A percentile compares a stretch with the other conserved stretches of the same genome.
phyloP scores from a whole-genome alignment of 92 coral and sea anemone genomes.

The Zoanthus gigantus region DNA sequence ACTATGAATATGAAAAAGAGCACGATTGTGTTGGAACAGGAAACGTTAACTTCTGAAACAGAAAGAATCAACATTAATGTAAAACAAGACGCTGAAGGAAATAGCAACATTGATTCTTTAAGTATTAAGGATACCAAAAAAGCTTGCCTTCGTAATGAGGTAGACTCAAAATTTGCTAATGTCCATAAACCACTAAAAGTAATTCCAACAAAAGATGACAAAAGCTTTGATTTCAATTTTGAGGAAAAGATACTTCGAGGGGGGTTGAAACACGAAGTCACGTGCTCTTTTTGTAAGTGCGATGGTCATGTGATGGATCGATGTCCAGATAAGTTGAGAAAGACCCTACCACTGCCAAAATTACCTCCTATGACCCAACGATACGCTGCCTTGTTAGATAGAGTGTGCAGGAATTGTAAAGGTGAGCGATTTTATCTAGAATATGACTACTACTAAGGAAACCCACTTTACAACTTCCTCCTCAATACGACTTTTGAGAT shows the following conservation, averaged over 20 bases:
- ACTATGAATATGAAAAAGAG: not conserved
- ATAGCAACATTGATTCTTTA: not conserved
- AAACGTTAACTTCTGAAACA: conserved; percentile 10
- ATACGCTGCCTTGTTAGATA: conserved; percentile 50
- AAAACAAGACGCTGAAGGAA: not conserved
- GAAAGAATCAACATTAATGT: conserved; percentile 8
- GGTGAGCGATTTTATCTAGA: conserved; percentile 43
- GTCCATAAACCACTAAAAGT: conserved; percentile 25
- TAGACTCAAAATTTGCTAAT: not conserved
- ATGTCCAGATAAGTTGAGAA: conserved; percentile 79
- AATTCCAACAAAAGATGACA: not conserved
- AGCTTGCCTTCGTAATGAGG: not conserved
- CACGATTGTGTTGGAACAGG: not conserved
- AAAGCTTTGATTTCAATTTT: conserved; percentile 36
- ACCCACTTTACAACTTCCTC: no score
- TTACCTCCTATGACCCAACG: conserved; percentile 60
- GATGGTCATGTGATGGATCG: conserved; percentile 74
- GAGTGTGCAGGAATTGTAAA: conserved; percentile 62
- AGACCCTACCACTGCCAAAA: conserved; percentile 27
- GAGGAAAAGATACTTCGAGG: conserved; percentile 64
- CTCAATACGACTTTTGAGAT: no score
- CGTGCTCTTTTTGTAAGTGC: conserved; percentile 75
- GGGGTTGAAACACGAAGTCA: conserved; percentile 61
- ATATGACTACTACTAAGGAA: not conserved
- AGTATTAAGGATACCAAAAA: not conserved